phyloP scores from a whole-genome alignment of 1,140 invertebrate species.

The Eumeta japonica region DNA sequence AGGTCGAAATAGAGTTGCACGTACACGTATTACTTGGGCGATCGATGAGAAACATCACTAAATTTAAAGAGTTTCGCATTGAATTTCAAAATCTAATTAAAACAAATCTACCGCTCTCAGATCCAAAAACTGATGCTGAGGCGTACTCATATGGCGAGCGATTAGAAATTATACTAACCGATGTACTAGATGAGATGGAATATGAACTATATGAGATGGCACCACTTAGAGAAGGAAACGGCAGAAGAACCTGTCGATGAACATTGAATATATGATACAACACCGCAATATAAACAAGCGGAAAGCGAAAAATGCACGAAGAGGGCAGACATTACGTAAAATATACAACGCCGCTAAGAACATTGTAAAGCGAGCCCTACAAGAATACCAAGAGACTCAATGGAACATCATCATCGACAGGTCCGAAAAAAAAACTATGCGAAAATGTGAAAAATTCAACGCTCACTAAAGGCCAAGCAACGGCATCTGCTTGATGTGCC shows the following conservation, averaged over 20 bases:
- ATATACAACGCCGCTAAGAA: neutral
- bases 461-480: neutral
- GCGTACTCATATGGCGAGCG: no score
- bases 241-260: no score
- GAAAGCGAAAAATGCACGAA: conserved; percentile 3
- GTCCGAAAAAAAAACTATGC: no score
- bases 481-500: neutral
- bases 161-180: no score
- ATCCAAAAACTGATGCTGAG: no score
- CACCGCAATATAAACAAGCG: conserved; percentile 1
- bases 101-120: no score
- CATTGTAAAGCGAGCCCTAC: no score
- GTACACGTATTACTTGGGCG: neutral
- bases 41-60: neutral
- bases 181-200: no score
- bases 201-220: no score
- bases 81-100: neutral
- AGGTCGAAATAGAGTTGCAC: neutral
- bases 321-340: neutral
- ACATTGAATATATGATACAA: neutral
- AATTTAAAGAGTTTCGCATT: neutral
- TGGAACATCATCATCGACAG: no score
- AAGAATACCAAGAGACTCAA: no score
- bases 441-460: conserved; percentile 6
- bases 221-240: no score